Evolutionary conservation across 2,113 vertebrate genomes (phyloP), one percentile per base, ranked within the genome.

Genomic region (Hipposideros armiger): DNA sequence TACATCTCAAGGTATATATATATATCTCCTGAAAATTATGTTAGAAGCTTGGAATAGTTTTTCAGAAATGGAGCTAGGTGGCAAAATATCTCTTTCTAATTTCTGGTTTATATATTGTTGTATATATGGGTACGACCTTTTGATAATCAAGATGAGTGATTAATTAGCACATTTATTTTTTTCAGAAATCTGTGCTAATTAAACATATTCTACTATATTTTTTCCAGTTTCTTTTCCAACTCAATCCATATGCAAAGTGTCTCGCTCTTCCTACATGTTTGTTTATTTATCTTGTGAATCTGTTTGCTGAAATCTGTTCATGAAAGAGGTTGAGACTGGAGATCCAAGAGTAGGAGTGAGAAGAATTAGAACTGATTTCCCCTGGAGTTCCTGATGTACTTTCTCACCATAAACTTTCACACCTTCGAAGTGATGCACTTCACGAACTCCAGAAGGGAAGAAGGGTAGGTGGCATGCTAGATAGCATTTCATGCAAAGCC

Each of bases 161-260:
- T 97, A 97, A 98, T 97, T 97, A 95, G 73, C 95, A 97, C 92
- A 86, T 92, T 94, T 84, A 47, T 80, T 90, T 96, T 96, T 67
- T 97, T 86, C 81, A 47, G 78, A 83, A 77, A 86, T 95, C 90
- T 87, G 90, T 82, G 74, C 92, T 96, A 97, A 98, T 95, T 96
- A 97, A 95, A 45, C 72, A 95, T 90, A 70, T 90, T 90, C 62
- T 85, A 70, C 58, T 93, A 72, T n/a, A 76, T 96, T 96, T 95
- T 94, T 94, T 30, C 26, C 16, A 82, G 45, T 93, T 95, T 92
- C 73, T 91, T 95, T 95, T 69, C 82, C 95, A 97, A 88, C 56
- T 82, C 88, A 96, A 87, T 95, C 92, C 97, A 97, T 97, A 97
- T 97, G 96, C 47, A 98, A 97, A 94, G 85, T 95, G 92, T 96